Base-by-base conservation (phyloP, 2,113 vertebrate species). In the Poicephalus meyeri region DNA sequence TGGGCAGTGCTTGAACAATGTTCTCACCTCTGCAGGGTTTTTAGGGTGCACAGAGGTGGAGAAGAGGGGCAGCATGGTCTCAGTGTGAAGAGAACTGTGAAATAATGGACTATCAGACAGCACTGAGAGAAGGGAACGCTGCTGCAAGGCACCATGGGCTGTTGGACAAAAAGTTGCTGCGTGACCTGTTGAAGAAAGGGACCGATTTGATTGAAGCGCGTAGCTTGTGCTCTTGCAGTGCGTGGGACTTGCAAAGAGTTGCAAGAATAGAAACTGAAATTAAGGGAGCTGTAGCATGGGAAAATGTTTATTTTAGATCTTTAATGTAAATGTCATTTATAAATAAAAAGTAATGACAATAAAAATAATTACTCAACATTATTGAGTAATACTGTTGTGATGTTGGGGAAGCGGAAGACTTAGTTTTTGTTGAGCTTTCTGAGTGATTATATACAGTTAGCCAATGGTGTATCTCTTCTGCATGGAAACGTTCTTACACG, bases 21-120 rank as follows among this genome's bases (percentile, higher is more conserved):
- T n/a, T 74, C 10, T 44, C 10, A 31, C 5, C 7, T 89, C 50
- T 64, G 29, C 21, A 60, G 52, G 13, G 9, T 6, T 78, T 80
- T 66, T 53, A n/a, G 41, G 37, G 31, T 61, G 19, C 4, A 3
- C 14, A 9, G 13, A 52, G 33, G 46, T 19, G 11, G 25, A 71
- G 33, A 42, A 81, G 46, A 61, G 39, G 39, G 56, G 5, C 56
- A 79, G 8, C 3, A 3, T 26, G 29, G 15, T 91, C 35, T 88
- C 35, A 19, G 37, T 37, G 35, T 33, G 64, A 83, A 37, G 20
- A 77, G 29, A 52, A 33, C 33, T 55, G 7, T 1, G 6, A 56
- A 93, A 61, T 63, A 16, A 18, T 16, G 26, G 68, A 19, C 42
- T 49, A 70, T 74, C 96, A 94, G 79, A 46, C 80, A 91, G 91